A percentile compares a stretch with the other conserved stretches of the same genome.
Evolutionary conservation across 2,113 vertebrate genomes (phyloP).

Genomic region (Elaphurus davidianus): DNA sequence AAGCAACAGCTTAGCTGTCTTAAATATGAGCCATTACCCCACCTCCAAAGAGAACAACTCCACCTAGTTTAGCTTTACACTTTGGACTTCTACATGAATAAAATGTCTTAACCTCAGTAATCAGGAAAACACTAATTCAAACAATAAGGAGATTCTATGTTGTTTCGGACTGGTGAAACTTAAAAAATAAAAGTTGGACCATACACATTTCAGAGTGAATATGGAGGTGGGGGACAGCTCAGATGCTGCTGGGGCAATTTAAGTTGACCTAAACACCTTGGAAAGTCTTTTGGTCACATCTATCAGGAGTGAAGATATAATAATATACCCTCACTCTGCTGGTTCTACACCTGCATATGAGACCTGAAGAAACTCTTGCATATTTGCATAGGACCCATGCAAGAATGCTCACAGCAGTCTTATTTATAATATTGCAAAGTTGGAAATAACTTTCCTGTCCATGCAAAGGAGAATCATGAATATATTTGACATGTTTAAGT

Average conservation of each 20-base stretch:
- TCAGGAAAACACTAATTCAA: not conserved
- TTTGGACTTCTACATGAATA: not conserved
- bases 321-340: accelerated
- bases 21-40: not conserved
- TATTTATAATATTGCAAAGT: not conserved
- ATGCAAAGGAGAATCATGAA: not conserved
- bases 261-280: not conserved
- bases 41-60: not conserved
- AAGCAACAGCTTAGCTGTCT: not conserved
- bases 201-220: accelerated
- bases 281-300: not conserved
- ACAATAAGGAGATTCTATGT: not conserved
- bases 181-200: not conserved
- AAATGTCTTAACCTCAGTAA: not conserved
- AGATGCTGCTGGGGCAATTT: not conserved
- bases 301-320: not conserved
- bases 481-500: not conserved
- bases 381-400: not conserved
- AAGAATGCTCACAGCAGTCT: not conserved
- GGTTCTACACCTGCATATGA: no score
- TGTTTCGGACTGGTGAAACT: not conserved
- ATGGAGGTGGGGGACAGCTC: no score
- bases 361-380: not conserved
- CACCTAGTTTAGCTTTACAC: not conserved
- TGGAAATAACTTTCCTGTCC: not conserved